phyloP scores from a whole-genome alignment of 2,888 invertebrate genomes.

The Ophion obscuratus region DNA sequence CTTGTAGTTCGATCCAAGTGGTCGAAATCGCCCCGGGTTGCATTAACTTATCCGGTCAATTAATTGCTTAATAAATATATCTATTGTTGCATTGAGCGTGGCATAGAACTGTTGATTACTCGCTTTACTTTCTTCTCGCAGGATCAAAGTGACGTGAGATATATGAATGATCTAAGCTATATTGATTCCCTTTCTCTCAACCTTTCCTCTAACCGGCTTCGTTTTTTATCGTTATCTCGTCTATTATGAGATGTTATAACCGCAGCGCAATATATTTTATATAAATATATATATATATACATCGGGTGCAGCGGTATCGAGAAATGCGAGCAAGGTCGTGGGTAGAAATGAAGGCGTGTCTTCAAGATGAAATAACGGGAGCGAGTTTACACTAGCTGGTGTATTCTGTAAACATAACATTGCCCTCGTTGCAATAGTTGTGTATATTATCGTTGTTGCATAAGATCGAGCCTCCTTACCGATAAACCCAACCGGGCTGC shows the following conservation, averaged over 20 bases:
- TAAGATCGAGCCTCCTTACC: slow-evolving; percentile 53
- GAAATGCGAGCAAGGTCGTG: slow-evolving; percentile 66
- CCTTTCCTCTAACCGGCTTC: neutral
- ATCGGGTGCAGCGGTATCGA: slow-evolving; percentile 24
- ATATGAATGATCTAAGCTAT: neutral
- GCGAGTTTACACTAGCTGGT: slow-evolving; percentile 49
- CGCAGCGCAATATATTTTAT: neutral
- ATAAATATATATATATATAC: neutral
- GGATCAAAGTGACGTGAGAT: neutral
- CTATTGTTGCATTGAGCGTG: neutral
- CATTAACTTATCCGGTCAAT: neutral
- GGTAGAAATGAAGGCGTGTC: slow-evolving; percentile 62
- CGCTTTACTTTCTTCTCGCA: neutral
- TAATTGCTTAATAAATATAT: neutral
- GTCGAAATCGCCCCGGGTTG: neutral
- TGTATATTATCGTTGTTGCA: slow-evolving; percentile 64
- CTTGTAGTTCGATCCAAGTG: neutral
- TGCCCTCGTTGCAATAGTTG: slow-evolving; percentile 50
- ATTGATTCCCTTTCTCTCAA: neutral
- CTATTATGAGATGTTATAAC: slow-evolving; percentile 13
- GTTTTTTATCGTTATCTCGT: slow-evolving; percentile 10
- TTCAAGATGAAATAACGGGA: slow-evolving; percentile 59
- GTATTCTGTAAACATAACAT: slow-evolving; percentile 12
- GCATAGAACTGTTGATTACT: neutral
- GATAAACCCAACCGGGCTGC: slow-evolving; percentile 44